Percentiles rank a stretch among this genome's conserved stretches.
These are phyloP conservation scores for Pachycephus smyrnensis DNA, from an alignment of 2,888 invertebrate genomes.

Conservation along the genomic window DNA sequence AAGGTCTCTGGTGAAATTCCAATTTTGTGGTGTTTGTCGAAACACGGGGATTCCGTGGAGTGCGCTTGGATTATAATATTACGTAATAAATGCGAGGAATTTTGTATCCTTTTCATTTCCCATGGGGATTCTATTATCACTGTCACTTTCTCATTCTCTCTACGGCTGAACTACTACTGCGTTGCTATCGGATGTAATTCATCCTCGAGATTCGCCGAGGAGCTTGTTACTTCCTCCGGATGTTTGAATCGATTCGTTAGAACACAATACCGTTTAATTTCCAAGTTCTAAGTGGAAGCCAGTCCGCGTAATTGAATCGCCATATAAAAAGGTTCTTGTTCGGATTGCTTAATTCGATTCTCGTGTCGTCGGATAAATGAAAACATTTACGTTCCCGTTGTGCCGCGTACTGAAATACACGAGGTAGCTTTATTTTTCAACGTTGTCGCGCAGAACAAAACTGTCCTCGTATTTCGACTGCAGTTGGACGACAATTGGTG, in stretches of 20 bases:
- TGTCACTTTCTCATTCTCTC: too few relatives aligned
- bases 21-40: not conserved
- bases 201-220: not conserved
- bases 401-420: not conserved
- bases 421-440: not conserved
- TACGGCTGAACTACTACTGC: not conserved
- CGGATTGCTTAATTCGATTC: slow-evolving; percentile 24
- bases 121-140: not conserved
- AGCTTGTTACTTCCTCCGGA: slow-evolving; percentile 9
- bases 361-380: slow-evolving; percentile 24
- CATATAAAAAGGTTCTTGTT: slow-evolving; percentile 14
- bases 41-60: not conserved
- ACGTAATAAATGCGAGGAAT: not conserved
- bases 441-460: not conserved
- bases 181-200: not conserved
- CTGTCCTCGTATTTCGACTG: not conserved
- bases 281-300: slow-evolving; percentile 34
- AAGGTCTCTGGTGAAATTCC: not conserved
- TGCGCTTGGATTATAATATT: not conserved
- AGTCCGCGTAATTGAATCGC: slow-evolving; percentile 11
- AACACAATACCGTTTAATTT: slow-evolving; percentile 47
- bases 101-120: not conserved
- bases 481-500: not conserved
- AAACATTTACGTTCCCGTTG: slow-evolving; percentile 16
- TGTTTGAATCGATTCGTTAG: slow-evolving; percentile 46